phyloP scores from a whole-genome alignment of 2,113 vertebrate genomes.

The Rutilus rutilus region DNA sequence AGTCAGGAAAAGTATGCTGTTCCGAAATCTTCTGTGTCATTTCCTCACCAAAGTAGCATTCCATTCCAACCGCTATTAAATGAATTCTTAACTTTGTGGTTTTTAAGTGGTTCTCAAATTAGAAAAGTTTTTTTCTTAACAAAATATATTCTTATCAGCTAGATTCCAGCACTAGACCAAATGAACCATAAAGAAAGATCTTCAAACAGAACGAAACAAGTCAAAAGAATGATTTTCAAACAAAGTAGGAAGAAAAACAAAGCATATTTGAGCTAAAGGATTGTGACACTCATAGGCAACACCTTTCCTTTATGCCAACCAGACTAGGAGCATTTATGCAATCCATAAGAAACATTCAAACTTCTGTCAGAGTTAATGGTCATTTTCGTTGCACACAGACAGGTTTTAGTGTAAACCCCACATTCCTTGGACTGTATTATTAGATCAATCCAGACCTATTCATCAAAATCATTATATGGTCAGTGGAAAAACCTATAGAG shows the following conservation, averaged over 20 bases:
- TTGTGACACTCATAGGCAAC: not conserved
- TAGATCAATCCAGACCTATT: not conserved
- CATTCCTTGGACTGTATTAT: slow-evolving; percentile 35
- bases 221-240: not conserved
- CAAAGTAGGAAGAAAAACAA: not conserved
- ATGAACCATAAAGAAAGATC: not conserved
- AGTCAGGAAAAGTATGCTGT: slow-evolving; percentile 49
- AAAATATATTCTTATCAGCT: not conserved
- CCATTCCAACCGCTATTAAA: slow-evolving; percentile 24
- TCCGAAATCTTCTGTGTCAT: slow-evolving; percentile 39
- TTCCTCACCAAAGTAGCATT: slow-evolving; percentile 46
- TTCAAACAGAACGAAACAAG: not conserved
- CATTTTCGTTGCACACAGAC: not conserved
- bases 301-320: not conserved
- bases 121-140: not conserved
- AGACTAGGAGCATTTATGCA: not conserved
- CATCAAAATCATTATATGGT: not conserved
- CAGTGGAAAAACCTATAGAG: not conserved
- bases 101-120: slow-evolving; percentile 6
- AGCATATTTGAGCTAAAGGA: not conserved
- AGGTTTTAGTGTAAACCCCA: not conserved
- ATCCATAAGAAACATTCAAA: not conserved
- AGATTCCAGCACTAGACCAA: slow-evolving; percentile 21
- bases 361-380: not conserved
- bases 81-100: not conserved